phyloP scores from a whole-genome alignment of 64 coral and sea anemone genomes.

The Hydrozoanthus tunicans region DNA sequence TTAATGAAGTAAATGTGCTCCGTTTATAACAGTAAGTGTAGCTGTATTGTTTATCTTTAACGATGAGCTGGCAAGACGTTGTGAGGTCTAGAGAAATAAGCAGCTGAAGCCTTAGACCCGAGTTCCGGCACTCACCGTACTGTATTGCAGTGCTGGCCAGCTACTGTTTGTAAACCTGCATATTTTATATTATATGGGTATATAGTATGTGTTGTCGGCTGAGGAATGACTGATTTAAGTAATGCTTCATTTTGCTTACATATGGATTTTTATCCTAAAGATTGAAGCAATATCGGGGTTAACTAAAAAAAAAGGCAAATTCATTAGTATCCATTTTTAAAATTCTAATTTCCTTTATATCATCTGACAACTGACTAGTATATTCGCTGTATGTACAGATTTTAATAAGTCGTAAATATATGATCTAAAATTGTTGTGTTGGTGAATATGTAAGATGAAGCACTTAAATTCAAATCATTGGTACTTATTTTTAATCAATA shows the following conservation, averaged over 20 bases:
- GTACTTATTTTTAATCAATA: too few species aligned
- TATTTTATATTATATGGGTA: neutral
- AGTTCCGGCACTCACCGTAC: neutral
- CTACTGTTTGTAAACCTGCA: neutral
- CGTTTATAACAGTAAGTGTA: conserved; percentile 14
- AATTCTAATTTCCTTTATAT: too few species aligned
- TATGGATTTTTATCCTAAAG: neutral
- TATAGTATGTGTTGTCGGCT: neutral
- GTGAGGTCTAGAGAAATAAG: neutral
- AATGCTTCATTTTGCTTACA: neutral
- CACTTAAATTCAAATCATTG: too few species aligned
- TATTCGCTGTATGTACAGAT: too few species aligned
- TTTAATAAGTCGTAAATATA: too few species aligned
- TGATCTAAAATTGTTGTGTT: neutral
- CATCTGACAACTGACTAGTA: too few species aligned
- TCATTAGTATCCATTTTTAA: too few species aligned
- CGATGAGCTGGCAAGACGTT: neutral
- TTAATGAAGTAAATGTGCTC: neutral
- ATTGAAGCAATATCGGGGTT: neutral
- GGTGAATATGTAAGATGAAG: neutral
- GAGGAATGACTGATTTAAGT: neutral
- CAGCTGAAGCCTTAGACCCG: neutral
- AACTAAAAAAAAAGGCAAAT: too few species aligned
- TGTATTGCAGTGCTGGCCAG: neutral
- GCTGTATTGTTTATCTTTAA: neutral